phyloP scores from a whole-genome alignment of 1,140 invertebrate species.

The Drosophila kepulauana region DNA sequence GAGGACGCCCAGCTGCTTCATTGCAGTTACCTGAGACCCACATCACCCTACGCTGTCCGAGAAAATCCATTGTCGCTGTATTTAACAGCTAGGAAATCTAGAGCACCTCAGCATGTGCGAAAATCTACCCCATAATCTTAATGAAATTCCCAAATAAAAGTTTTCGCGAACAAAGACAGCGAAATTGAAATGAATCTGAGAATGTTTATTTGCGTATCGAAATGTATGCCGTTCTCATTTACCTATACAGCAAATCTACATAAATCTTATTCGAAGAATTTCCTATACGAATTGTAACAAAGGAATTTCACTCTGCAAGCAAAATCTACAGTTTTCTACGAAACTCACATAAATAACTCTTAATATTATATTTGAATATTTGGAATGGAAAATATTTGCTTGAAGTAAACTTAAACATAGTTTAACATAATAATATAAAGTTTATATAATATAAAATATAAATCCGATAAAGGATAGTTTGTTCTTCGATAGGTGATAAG shows the following conservation, averaged over 20 bases:
- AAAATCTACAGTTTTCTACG: background rate
- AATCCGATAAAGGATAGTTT: too few species aligned
- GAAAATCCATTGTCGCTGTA: slow-evolving; percentile 54
- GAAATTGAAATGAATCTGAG: slow-evolving; percentile 56
- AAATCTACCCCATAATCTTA: slow-evolving; percentile 78
- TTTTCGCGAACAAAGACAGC: slow-evolving; percentile 43
- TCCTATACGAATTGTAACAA: slow-evolving; percentile 19
- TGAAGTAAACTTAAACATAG: too few species aligned
- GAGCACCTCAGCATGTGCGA: slow-evolving; percentile 59
- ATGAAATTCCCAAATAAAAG: slow-evolving; percentile 56
- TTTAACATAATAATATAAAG: too few species aligned
- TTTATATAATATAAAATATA: too few species aligned
- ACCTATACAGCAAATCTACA: slow-evolving; percentile 45
- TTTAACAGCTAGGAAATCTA: slow-evolving; percentile 26
- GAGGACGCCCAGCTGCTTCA: slow-evolving; percentile 62
- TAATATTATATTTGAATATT: too few species aligned
- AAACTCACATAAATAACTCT: background rate
- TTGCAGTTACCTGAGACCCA: slow-evolving; percentile 48
- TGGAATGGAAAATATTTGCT: too few species aligned
- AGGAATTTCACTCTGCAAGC: background rate
- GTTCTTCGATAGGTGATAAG: too few species aligned
- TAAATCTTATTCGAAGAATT: slow-evolving; percentile 60
- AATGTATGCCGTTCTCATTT: slow-evolving; percentile 51
- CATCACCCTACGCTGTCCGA: slow-evolving; percentile 42
- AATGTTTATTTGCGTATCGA: slow-evolving; percentile 78